Percentiles rank a stretch among this genome's conserved stretches.
Evolutionary conservation across 2,797 vertebrate species (phyloP).

Genomic region (Mormyrus proboscirostris): DNA sequence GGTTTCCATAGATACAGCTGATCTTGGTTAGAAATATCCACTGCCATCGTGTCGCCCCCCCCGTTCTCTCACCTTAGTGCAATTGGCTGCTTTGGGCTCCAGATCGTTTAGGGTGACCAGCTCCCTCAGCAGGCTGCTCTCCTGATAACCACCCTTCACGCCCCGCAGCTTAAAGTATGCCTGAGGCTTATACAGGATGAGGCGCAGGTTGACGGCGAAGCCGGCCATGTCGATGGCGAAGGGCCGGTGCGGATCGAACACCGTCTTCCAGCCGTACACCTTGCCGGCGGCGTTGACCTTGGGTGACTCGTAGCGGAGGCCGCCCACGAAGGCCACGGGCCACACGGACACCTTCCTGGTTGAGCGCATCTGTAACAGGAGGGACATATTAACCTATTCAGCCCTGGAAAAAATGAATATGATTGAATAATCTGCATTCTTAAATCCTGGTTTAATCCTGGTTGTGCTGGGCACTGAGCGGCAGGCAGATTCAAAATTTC

Average conservation of each 20-base stretch:
- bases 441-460: not conserved
- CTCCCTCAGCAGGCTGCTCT: constrained; percentile 92
- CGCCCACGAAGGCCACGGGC: constrained; percentile 94
- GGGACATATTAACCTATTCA: not conserved
- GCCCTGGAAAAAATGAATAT: not conserved
- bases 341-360: constrained; percentile 93
- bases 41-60: not conserved
- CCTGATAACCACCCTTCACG: constrained; percentile 95
- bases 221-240: constrained; percentile 99
- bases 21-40: not conserved
- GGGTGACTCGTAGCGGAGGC: constrained; percentile 88
- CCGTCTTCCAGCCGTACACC: constrained; percentile 96
- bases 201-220: constrained; percentile 89
- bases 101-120: constrained; percentile 92
- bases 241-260: constrained; percentile 92
- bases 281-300: constrained; percentile 92
- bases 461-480: not conserved
- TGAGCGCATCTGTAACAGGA: constrained; percentile 76
- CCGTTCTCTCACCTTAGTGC: constrained; percentile 81
- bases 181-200: constrained; percentile 91
- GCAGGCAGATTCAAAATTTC: not conserved
- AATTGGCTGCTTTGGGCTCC: constrained; percentile 98
- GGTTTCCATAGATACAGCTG: not conserved
- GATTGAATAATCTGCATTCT: not conserved
- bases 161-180: constrained; percentile 96